Conservation (phyloP, 2,797 vertebrate species). For the Schizopygopsis malacanthus region DNA sequence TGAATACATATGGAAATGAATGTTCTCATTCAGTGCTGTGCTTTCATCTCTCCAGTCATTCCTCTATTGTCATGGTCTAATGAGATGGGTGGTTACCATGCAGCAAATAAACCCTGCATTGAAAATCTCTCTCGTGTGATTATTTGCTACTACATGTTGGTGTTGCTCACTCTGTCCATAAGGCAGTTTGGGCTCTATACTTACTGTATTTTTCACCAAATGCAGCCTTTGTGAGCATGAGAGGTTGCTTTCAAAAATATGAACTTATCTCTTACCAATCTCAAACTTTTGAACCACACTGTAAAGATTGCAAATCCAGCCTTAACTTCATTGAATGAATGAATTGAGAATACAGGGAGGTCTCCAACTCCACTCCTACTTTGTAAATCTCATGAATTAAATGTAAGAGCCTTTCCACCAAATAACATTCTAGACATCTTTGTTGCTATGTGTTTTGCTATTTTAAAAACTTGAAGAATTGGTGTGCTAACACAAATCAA, state of each 20-base stretch:
- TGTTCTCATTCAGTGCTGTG: conserved; percentile 18
- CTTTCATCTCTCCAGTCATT: conserved; percentile 53
- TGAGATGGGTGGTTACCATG: conserved; percentile 80
- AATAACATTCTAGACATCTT: not conserved
- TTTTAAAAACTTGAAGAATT: not conserved
- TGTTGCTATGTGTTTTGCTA: not conserved
- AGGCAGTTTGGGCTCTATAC: not conserved
- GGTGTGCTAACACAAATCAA: not conserved
- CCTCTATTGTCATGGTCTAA: conserved; percentile 70
- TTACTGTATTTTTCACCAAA: not conserved
- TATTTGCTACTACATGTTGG: conserved; percentile 67
- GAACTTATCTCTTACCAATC: not conserved
- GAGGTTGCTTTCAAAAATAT: not conserved
- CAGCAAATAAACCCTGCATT: conserved; percentile 46
- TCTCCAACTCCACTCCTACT: not conserved
- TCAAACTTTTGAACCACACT: not conserved
- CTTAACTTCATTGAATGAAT: not conserved
- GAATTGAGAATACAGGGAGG: not conserved
- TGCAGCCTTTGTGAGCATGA: not conserved
- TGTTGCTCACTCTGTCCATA: conserved; percentile 49
- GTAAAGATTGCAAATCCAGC: not conserved
- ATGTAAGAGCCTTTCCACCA: not conserved
- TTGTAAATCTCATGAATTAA: not conserved
- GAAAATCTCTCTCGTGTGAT: conserved; percentile 41
- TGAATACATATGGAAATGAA: conserved; percentile 59